A percentile compares a stretch with the other conserved stretches of the same genome.
Evolutionary conservation across 2,888 invertebrate genomes (phyloP).

Genomic region (Nomada fucata): DNA sequence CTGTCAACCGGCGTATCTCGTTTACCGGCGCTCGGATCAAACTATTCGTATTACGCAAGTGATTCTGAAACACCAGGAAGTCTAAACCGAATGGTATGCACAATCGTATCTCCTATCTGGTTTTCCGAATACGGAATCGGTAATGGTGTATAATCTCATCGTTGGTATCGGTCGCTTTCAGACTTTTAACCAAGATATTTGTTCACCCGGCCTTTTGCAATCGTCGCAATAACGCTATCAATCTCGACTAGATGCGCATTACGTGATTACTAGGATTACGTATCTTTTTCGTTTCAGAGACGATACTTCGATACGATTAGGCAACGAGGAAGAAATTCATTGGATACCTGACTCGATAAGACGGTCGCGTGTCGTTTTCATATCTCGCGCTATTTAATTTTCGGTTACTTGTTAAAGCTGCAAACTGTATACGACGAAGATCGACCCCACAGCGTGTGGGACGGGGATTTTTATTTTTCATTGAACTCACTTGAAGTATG

Average conservation of each 20-base stretch:
- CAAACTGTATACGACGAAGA: constrained; percentile 6
- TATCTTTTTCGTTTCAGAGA: background rate
- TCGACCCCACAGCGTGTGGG: background rate
- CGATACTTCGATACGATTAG: background rate
- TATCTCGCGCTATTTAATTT: background rate
- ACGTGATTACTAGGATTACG: constrained; percentile 3
- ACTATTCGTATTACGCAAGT: constrained; percentile 70
- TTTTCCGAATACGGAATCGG: constrained; percentile 58
- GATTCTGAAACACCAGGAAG: constrained; percentile 68
- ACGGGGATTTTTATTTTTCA: background rate
- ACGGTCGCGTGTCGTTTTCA: background rate
- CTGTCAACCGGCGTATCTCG: background rate
- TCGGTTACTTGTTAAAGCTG: background rate
- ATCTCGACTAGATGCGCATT: background rate
- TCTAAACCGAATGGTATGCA: constrained; percentile 63
- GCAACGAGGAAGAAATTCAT: background rate
- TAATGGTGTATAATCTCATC: constrained; percentile 50
- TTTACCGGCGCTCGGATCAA: constrained; percentile 43
- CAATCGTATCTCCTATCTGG: constrained; percentile 52
- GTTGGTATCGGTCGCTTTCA: constrained; percentile 39
- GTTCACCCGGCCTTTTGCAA: constrained; percentile 14
- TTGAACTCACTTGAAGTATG: constrained; percentile 88
- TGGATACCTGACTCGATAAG: background rate
- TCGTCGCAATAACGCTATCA: constrained; percentile 35
- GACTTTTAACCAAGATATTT: constrained; percentile 15